Base-by-base conservation (phyloP, 2,888 invertebrate genomes). In the Cryptocheilus praepositus region DNA sequence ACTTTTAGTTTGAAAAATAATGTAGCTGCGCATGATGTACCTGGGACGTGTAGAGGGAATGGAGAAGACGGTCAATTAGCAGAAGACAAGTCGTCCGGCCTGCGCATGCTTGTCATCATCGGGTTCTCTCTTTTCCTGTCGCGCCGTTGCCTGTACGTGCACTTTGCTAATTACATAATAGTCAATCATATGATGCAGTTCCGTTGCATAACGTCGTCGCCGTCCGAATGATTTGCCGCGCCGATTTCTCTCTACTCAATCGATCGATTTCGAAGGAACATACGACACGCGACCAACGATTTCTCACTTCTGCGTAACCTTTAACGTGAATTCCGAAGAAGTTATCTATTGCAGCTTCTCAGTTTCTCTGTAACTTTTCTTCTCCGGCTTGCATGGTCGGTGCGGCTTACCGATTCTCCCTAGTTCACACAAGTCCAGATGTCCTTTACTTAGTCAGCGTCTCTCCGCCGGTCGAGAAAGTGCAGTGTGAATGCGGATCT, bases 171-270 rank as follows among this genome's bases (percentile, higher is more conserved):
- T 68, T 66, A 52, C 70, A 62, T 49, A 72, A 70, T 61, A 15
- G 19, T 62, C 56, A 28, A 61, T 58, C 18, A n/a, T 36, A 36
- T 49, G 19, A 67, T 56, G 36, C 44, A 59, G 49, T 36, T 28
- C 4, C 18, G 36, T 75, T 64, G 68, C 66, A 46, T 36, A 68
- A 75, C 19, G 56, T 36, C 36, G 36, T 36, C 36, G 36, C 8
- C n/a, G 18, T 45, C 21, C 8, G 15, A 7, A 13, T 16, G 36
- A 36, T 36, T 36, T 11, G 46, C 21, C 52, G 19, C 64, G 46
- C 52, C 69, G 67, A 73, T 76, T 76, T 81, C 76, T 81, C 76
- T 58, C 76, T 60, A 11, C 36, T 11, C 11, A 36, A 36, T 36
- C 36, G 64, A 58, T 67, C 63, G 67, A 70, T 74, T 11, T 11